Evolutionary conservation across 2,888 invertebrate genomes (phyloP).

Genomic region (Sicus ferrugineus): DNA sequence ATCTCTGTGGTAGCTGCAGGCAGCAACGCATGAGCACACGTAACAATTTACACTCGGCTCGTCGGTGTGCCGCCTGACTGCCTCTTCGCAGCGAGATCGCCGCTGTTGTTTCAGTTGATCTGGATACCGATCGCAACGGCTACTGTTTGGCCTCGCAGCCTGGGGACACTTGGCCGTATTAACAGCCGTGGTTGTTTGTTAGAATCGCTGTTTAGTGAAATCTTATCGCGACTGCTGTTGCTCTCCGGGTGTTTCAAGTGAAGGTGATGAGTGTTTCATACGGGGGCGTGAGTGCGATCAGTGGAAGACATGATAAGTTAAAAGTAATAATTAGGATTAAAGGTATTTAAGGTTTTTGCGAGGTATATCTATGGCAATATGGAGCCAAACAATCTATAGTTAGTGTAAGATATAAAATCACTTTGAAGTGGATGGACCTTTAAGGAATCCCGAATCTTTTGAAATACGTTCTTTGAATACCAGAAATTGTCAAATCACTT

Average conservation of each 20-base stretch:
- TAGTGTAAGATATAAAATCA: constrained; percentile 21
- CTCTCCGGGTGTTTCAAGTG: constrained; percentile 2
- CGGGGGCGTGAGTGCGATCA: not conserved
- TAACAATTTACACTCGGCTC: constrained; percentile 41
- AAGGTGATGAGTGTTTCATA: not conserved
- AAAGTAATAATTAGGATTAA: no score
- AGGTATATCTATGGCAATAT: not conserved
- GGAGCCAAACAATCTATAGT: not conserved
- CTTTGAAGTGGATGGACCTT: no score
- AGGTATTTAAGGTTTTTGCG: constrained; percentile 30
- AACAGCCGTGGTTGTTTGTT: constrained; percentile 39
- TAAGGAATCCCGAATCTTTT: no score
- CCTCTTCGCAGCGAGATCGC: not conserved
- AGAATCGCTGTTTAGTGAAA: constrained; percentile 25
- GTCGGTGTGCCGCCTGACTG: not conserved
- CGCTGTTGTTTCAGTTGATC: constrained; percentile 13
- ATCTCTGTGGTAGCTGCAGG: constrained; percentile 43
- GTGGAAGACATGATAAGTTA: no score
- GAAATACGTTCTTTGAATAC: no score
- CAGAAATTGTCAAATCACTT: no score
- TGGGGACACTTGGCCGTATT: constrained; percentile 42
- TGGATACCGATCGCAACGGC: constrained; percentile 17
- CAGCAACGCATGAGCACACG: constrained; percentile 6
- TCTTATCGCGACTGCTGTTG: constrained; percentile 23
- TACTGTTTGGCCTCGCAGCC: constrained; percentile 39